Evolutionary conservation across 2,113 vertebrate genomes (phyloP).

Genomic region (Xerus inauris): DNA sequence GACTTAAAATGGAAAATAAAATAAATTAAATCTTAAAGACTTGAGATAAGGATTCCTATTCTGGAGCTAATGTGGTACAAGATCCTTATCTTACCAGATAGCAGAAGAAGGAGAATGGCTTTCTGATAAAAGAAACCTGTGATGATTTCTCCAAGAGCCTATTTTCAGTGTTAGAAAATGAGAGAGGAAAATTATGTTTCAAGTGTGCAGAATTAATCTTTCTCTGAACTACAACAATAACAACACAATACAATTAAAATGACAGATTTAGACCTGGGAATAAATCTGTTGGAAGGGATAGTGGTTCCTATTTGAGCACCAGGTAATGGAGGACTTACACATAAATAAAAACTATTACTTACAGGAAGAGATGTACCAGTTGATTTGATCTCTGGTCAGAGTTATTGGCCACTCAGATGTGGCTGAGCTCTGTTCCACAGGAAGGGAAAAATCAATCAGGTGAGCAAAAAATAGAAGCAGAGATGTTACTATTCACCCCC

Average conservation of each 20-base stretch:
- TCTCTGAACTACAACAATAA: background rate
- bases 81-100: background rate
- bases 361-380: background rate
- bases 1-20: constrained; percentile 41
- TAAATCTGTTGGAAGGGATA: background rate
- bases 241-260: constrained; percentile 50
- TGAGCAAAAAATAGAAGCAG: background rate
- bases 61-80: background rate
- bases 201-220: background rate
- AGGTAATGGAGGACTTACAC: background rate
- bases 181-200: constrained; percentile 28
- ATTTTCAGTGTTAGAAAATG: constrained; percentile 45
- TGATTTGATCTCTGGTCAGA: background rate
- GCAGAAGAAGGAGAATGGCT: background rate
- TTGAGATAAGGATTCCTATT: constrained; percentile 12
- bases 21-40: constrained; percentile 38
- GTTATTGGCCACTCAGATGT: background rate
- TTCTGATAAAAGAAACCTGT: constrained; percentile 42
- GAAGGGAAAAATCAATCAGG: background rate
- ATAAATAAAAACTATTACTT: background rate
- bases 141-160: background rate
- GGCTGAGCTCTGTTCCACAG: background rate
- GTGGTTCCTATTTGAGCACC: background rate
- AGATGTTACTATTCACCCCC: background rate
- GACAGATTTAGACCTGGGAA: constrained; percentile 37